These are phyloP conservation scores for Megalonaias nervosa DNA, from an alignment of 1,140 invertebrate species.

Conservation along the genomic window DNA sequence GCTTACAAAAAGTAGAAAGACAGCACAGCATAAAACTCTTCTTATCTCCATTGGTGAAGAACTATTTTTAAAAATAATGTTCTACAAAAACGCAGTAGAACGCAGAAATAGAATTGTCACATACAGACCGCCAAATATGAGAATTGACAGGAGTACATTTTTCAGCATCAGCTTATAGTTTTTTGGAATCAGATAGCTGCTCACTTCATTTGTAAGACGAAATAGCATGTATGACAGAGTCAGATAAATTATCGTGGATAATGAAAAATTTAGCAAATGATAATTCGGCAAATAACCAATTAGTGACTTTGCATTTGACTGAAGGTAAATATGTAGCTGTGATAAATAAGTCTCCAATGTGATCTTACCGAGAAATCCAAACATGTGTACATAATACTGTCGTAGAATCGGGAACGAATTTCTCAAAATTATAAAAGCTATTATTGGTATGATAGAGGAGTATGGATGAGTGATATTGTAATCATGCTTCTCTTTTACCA, in stretches of 20 bases:
- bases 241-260: constrained; percentile 55
- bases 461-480: constrained; percentile 58
- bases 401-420: constrained; percentile 47
- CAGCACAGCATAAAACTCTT: too few species aligned
- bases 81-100: too few species aligned
- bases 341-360: constrained; percentile 63
- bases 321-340: constrained; percentile 60
- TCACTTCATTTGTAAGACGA: constrained; percentile 49
- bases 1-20: too few species aligned
- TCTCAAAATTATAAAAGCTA: constrained; percentile 50
- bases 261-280: constrained; percentile 54
- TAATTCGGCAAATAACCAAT: constrained; percentile 48
- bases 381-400: constrained; percentile 44
- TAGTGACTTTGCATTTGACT: constrained; percentile 57
- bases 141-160: constrained; percentile 10
- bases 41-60: too few species aligned
- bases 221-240: constrained; percentile 49
- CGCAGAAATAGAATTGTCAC: background rate
- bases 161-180: constrained; percentile 29
- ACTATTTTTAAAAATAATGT: too few species aligned
- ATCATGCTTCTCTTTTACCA: constrained; percentile 46
- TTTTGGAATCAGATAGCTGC: constrained; percentile 49
- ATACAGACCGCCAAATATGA: constrained; percentile 23
- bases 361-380: constrained; percentile 57
- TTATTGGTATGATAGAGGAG: constrained; percentile 50